These are phyloP conservation scores for Phylloscopus trochiloides DNA, from an alignment of 2,113 vertebrate genomes.

Conservation along the genomic window DNA sequence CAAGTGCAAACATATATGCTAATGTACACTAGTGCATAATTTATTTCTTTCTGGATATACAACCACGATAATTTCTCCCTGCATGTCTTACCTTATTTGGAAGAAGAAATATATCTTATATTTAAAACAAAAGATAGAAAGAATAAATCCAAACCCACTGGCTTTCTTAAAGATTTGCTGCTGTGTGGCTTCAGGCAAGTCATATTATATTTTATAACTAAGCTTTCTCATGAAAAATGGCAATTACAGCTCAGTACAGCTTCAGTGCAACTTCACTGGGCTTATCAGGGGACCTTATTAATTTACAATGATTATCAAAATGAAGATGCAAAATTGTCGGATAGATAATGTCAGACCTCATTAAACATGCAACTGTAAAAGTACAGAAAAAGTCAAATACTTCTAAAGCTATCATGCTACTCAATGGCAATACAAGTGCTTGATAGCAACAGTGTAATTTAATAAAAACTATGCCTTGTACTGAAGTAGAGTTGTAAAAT, in stretches of 20 bases:
- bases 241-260: not conserved
- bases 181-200: not conserved
- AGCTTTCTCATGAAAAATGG: not conserved
- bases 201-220: not conserved
- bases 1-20: constrained; percentile 28
- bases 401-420: not conserved
- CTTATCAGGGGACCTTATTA: not conserved
- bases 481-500: not conserved
- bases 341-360: not conserved
- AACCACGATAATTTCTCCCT: not conserved
- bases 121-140: constrained; percentile 30
- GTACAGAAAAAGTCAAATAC: not conserved
- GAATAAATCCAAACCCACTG: not conserved
- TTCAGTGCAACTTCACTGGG: not conserved
- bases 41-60: not conserved
- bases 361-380: not conserved
- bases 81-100: not conserved
- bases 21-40: not conserved
- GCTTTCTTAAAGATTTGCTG: not conserved
- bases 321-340: not conserved
- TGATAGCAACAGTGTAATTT: not conserved
- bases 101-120: not conserved
- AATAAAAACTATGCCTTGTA: not conserved
- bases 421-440: not conserved
- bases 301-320: not conserved